Base-by-base conservation (phyloP, 2,797 vertebrate species). In the Gouania willdenowi region DNA sequence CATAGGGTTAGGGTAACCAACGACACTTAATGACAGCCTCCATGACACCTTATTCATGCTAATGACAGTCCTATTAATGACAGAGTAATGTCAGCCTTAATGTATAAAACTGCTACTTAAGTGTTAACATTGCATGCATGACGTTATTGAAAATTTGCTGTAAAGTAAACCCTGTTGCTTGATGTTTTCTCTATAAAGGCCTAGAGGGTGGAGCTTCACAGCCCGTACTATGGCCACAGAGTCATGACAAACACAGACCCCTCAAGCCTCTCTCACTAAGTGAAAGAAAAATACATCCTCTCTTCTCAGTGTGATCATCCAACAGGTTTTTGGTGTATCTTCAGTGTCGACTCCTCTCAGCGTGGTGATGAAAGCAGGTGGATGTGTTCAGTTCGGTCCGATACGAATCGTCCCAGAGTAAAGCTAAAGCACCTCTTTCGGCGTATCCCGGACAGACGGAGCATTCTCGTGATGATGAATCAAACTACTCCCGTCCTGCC, bases 381-480 rank as follows among this genome's bases (percentile, higher is more conserved):
- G 16, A 56, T 15, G 12, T 26, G 36, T 15, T 53, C 25, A 7
- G 6, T 24, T 8, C 11, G 21, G 11, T 0, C 23, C 8, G n/a
- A 28, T 27, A 52, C 51, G 14, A 13, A 10, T 39, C 6, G 56
- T 12, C 4, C 37, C n/a, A n/a, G n/a, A 5, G 41, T 21, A 32
- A 53, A 20, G 34, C 52, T 35, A 42, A 35, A 5, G 8, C 62
- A 52, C 71, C 41, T 57, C 18, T 14, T 38, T 48, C 3, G 2
- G 30, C 33, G 4, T 6, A 28, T 37, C 28, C 41, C 5, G 12
- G 43, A 26, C 50, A 25, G 47, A 46, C 23, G 5, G 29, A 66
- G 77, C 65, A n/a, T n/a, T n/a, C n/a, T 18, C n/a, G 0, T 52
- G 48, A 19, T 47, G 68, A 72, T 72, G 74, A 79, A 75, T 80